A percentile compares a stretch with the other conserved stretches of the same genome.
phyloP scores from a whole-genome alignment of 2,113 vertebrate species.

The Macquaria ambigua region DNA sequence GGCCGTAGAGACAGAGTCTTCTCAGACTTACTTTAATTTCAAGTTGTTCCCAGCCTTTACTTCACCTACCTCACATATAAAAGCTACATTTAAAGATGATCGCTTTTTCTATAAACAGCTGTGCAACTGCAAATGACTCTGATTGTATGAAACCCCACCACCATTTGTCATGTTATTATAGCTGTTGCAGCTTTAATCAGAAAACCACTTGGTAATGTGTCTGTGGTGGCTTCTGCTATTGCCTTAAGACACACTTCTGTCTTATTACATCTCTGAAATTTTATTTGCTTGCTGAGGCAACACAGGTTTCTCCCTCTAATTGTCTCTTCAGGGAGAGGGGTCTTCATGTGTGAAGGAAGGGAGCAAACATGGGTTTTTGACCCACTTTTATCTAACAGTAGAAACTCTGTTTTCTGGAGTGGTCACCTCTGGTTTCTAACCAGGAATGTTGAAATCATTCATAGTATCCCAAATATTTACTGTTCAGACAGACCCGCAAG shows the following conservation, averaged over 20 bases:
- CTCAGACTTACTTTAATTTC: constrained; percentile 11
- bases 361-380: constrained; percentile 54
- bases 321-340: constrained; percentile 73
- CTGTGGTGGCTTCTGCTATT: constrained; percentile 47
- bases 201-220: constrained; percentile 41
- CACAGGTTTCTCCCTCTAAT: constrained; percentile 74
- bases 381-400: constrained; percentile 46
- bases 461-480: neutral
- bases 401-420: neutral
- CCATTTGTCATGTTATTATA: constrained; percentile 59
- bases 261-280: constrained; percentile 63
- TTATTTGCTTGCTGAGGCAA: constrained; percentile 64
- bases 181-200: constrained; percentile 60
- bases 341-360: constrained; percentile 47
- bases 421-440: neutral
- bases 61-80: neutral
- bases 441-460: neutral
- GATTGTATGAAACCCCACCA: constrained; percentile 27
- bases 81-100: constrained; percentile 30
- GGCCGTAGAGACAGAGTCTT: constrained; percentile 39
- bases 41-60: constrained; percentile 11
- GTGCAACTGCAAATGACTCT: constrained; percentile 28
- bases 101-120: constrained; percentile 38
- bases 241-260: constrained; percentile 66
- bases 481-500: neutral